These are phyloP conservation scores for Heliconius aoede DNA, from an alignment of 2,888 invertebrate species.

Conservation along the genomic window DNA sequence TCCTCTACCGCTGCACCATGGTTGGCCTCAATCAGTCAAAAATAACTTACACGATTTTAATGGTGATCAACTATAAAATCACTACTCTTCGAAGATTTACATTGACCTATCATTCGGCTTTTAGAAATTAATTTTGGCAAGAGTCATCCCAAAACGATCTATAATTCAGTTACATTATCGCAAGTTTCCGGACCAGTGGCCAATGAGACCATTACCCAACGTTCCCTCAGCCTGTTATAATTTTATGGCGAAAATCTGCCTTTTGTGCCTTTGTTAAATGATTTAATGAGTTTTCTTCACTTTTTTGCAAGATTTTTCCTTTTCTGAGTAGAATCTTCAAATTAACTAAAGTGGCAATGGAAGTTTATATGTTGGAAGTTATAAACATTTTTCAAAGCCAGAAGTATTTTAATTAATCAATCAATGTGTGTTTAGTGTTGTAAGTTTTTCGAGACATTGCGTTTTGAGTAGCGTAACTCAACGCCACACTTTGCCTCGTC, in stretches of 20 bases:
- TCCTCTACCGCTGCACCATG: too few species aligned
- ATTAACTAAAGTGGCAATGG: conserved; percentile 24
- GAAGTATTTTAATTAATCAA: too few species aligned
- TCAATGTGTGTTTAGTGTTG: too few species aligned
- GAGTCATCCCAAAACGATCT: conserved; percentile 55
- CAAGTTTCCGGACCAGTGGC: conserved; percentile 71
- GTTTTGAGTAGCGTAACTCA: too few species aligned
- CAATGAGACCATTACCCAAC: conserved; percentile 55
- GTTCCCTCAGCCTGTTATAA: conserved; percentile 49
- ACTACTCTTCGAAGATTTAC: conserved; percentile 30
- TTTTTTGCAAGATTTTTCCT: conserved; percentile 41
- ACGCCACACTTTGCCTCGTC: too few species aligned
- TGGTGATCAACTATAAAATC: conserved; percentile 20
- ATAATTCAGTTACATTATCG: conserved; percentile 73
- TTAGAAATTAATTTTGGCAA: conserved; percentile 50
- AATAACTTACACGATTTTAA: conserved; percentile 41
- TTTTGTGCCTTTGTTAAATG: conserved; percentile 52
- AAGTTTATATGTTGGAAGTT: neutral
- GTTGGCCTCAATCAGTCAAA: too few species aligned
- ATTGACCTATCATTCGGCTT: conserved; percentile 27
- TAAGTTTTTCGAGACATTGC: too few species aligned
- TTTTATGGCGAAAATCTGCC: conserved; percentile 22
- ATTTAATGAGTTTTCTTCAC: conserved; percentile 55
- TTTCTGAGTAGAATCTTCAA: conserved; percentile 25
- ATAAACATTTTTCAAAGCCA: too few species aligned